Base-by-base conservation (phyloP, 1,140 invertebrate species). In the Macrobrachium nipponense region DNA sequence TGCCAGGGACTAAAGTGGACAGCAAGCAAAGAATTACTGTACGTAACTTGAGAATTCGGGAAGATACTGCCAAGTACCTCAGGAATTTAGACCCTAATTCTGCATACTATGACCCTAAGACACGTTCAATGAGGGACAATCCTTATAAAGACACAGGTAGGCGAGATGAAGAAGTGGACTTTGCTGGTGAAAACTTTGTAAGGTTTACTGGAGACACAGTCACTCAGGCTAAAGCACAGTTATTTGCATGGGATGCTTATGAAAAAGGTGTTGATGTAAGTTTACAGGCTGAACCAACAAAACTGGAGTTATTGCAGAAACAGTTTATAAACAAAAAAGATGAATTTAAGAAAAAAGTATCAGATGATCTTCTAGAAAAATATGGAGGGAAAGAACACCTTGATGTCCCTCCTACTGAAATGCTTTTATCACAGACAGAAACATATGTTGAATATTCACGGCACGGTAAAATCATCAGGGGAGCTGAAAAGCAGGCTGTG, bases 91-190 rank as follows among this genome's bases (percentile, higher is more conserved):
- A 99, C 92, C 95, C 96, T 0, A 98, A 98, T 90, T 99, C 98
- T 0, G 98, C 98, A 0, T 99, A 99, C 91, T 99, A 99, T 92
- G 99, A 99, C 92, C 98, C 98, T 0, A 99, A 99, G 92, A 99
- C 98, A 0, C 93, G 98, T 83, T 97, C 98, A 0, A 99, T 99
- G 99, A 94, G 98, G 83, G 98, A 99, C 90, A 99, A 99, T 93
- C 98, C 98, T 8, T 97, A 97, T 90, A 94, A 95, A 89, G 90
- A 89, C 8, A 91, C 89, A 20, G 90, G 90, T 27, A 92, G 92
- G 27, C 93, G 93, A 43, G 93, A 94, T 4, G 92, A 94, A 89
- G 96, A 97, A 93, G 94, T 95, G 5, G 95, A 97, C 89, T 99
- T 98, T 92, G 94, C 95, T 60, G 99, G 99, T 20, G 99, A 99